Conservation (phyloP, 92 coral and sea anemone genomes). For the Pocillopora meandrina region DNA sequence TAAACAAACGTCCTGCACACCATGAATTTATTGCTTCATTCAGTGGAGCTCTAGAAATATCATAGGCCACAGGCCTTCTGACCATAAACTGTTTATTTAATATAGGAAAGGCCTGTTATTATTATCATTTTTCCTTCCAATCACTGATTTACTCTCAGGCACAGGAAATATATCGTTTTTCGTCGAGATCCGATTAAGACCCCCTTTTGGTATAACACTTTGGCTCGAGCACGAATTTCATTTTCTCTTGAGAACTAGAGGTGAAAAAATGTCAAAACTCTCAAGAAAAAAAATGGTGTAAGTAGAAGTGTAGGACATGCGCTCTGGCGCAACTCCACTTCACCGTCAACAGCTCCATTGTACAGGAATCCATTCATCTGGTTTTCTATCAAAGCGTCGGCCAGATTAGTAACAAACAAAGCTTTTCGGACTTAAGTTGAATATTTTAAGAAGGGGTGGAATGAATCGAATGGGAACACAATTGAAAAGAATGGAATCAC, state of each 20-base stretch:
- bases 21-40: not conserved
- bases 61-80: constrained; percentile 1
- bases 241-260: not conserved
- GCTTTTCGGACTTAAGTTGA: too few species aligned
- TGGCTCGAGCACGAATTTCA: not conserved
- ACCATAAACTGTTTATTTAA: constrained; percentile 24
- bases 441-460: too few species aligned
- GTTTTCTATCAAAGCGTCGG: not conserved
- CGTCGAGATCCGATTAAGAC: constrained; percentile 13
- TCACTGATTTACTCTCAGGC: not conserved
- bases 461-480: too few species aligned
- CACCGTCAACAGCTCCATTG: not conserved
- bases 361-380: not conserved
- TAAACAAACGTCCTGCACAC: not conserved
- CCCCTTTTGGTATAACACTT: not conserved
- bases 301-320: not conserved
- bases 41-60: constrained; percentile 6
- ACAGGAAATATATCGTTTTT: constrained; percentile 12
- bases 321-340: not conserved
- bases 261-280: not conserved
- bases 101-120: not conserved
- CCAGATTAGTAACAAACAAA: not conserved
- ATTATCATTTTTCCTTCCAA: constrained; percentile 9
- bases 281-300: not conserved
- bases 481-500: too few species aligned